Base-by-base conservation (phyloP, 2,888 invertebrate genomes). In the Ennomos quercinarius region DNA sequence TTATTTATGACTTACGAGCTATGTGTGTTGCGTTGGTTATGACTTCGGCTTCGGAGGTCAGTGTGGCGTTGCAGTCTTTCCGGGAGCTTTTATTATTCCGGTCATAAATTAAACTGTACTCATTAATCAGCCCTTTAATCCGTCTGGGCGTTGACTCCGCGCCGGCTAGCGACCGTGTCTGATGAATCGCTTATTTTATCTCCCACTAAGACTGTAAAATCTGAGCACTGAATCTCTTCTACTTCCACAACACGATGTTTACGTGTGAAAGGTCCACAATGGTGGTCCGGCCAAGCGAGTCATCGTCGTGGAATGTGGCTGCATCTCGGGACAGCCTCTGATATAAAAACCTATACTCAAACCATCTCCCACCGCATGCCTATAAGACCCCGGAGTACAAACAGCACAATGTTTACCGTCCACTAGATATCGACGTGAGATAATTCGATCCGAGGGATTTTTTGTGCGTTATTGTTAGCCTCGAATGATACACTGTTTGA, bases 401-500 rank as follows among this genome's bases (percentile, higher is more conserved):
- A 55, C 55, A 43, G 48, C 48, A 53, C 57, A 55, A 55, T 69
- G 63, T 70, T 70, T 67, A 68, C 68, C 68, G 70, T 68, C 68
- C 73, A 66, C 70, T 74, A 82, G 84, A 85, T 86, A 87, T 85
- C 83, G 84, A 85, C 85, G 84, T 81, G 84, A 86, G 83, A 88
- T 85, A 83, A 85, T 83, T 79, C 78, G 75, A 80, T 78, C 70
- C 81, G 74, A 77, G 67, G 74, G 59, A 71, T 84, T 89, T 87
- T 89, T 88, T 87, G 80, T 83, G 72, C 83, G 84, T 87, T 88
- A 89, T 89, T 90, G 90, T 91, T 88, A 86, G 82, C 88, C 85
- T 86, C 87, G 85, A 87, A 85, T 91, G 92, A 91, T 90, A 91
- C 91, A 91, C 91, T 84, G 86, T 82, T 87, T 86, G 91, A 92